Base-by-base conservation (phyloP, 2,113 vertebrate species). In the Galeopterus variegatus region DNA sequence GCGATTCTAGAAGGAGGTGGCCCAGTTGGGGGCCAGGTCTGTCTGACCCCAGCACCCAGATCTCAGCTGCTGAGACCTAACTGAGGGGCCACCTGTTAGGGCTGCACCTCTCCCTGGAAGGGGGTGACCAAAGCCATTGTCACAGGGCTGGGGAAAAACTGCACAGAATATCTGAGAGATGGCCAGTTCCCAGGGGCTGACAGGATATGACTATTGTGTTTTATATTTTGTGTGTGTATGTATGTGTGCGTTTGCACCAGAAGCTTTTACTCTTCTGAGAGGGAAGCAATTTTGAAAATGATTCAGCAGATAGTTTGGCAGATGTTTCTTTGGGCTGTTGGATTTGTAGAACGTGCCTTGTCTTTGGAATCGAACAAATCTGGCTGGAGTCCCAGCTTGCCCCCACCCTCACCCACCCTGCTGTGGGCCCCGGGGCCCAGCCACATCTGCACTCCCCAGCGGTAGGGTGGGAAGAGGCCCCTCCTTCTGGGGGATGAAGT, bases 221-320 rank as follows among this genome's bases (percentile, higher is more conserved):
- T 18, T 1, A 17, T 62, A 45, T 23, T 36, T 36, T 21, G 62
- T 26, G 23, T 64, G 62, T 19, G 48, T 64, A 23, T 19, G 48
- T 65, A 82, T 3, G 36, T 21, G 62, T 26, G 23, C 28, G 62
- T 19, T 26, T 65, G 86, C 2, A 33, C 60, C 13, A 8, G 36
- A 17, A 89, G 90, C 9, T 6, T 81, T 33, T 73, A 19, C 52
- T 56, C 19, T 48, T 50, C 17, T 0, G 13, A 54, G 69, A 83
- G 91, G 41, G 75, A 87, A 96, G 92, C 64, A 87, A 52, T 87
- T 73, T 83, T 90, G 96, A 94, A 85, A 77, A 58, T 94, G 97
- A 87, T 24, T 90, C 95, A 56, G 96, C 87, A 23, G 21, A 50
- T 21, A 0, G 72, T 33, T n/a, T 4, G 54, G 79, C 88, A 80